Conservation (phyloP, 1,140 invertebrate species). For the Colletes latitarsis region DNA sequence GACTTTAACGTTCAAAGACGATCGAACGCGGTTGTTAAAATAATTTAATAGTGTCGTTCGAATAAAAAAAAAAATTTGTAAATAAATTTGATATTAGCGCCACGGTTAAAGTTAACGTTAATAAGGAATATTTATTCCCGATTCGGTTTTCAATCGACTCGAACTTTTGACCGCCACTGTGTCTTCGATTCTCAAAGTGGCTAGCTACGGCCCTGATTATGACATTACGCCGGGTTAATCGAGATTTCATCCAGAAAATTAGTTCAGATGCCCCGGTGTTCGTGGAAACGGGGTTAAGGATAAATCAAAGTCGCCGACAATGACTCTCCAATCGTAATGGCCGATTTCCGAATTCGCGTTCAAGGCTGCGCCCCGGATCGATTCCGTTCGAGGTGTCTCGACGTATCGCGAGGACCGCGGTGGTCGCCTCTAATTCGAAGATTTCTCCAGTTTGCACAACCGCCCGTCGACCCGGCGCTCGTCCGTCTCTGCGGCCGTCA, state of each 20-base stretch:
- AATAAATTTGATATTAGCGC: no score
- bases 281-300: slow-evolving; percentile 35
- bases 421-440: not conserved
- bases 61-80: no score
- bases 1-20: not conserved
- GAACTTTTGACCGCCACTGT: no score
- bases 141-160: no score
- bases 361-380: slow-evolving; percentile 37
- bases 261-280: not conserved
- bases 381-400: slow-evolving; percentile 10
- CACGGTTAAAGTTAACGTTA: no score
- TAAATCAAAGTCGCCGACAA: slow-evolving; percentile 46
- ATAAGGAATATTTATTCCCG: no score
- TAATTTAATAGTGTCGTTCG: no score
- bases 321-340: slow-evolving; percentile 46
- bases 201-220: no score
- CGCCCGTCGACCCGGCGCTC: not conserved
- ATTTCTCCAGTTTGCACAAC: not conserved
- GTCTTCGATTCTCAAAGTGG: no score
- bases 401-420: not conserved
- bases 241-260: not conserved
- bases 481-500: not conserved
- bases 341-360: slow-evolving; percentile 49
- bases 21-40: not conserved
- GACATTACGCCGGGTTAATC: no score